A percentile compares a stretch with the other conserved stretches of the same genome.
These are phyloP conservation scores for Nannospalax galili DNA, from an alignment of 2,113 vertebrate species.

Conservation along the genomic window DNA sequence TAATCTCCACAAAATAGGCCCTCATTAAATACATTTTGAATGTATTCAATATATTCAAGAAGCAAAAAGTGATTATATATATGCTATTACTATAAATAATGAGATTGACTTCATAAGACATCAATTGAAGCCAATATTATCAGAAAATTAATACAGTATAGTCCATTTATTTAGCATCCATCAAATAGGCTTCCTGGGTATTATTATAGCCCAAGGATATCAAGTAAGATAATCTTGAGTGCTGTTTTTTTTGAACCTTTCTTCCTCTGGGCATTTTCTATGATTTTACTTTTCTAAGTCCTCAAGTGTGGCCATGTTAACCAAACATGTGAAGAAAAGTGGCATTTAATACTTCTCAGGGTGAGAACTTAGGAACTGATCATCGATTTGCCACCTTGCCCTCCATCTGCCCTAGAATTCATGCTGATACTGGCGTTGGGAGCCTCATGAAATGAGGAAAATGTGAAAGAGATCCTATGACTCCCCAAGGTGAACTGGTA, in stretches of 20 bases:
- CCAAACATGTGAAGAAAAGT: neutral
- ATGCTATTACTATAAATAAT: neutral
- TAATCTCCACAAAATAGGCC: neutral
- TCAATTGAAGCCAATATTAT: neutral
- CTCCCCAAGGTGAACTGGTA: neutral
- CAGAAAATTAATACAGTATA: neutral
- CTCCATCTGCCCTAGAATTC: neutral
- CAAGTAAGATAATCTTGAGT: neutral
- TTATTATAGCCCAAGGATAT: neutral
- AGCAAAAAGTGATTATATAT: neutral
- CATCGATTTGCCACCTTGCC: neutral
- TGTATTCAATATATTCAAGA: slow-evolving; percentile 21
- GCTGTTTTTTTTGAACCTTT: neutral
- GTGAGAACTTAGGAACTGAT: neutral
- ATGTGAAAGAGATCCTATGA: neutral
- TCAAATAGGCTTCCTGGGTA: neutral
- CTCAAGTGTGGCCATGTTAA: neutral
- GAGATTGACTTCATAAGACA: neutral
- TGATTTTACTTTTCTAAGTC: neutral
- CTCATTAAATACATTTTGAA: neutral
- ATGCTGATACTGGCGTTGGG: neutral
- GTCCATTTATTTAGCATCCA: neutral
- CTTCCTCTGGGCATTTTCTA: neutral
- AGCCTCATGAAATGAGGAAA: neutral
- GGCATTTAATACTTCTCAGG: neutral